These are phyloP conservation scores for Aphrocallistes beatrix DNA, from an alignment of 37 sponge, comb jelly and placozoan species.

Conservation along the genomic window DNA sequence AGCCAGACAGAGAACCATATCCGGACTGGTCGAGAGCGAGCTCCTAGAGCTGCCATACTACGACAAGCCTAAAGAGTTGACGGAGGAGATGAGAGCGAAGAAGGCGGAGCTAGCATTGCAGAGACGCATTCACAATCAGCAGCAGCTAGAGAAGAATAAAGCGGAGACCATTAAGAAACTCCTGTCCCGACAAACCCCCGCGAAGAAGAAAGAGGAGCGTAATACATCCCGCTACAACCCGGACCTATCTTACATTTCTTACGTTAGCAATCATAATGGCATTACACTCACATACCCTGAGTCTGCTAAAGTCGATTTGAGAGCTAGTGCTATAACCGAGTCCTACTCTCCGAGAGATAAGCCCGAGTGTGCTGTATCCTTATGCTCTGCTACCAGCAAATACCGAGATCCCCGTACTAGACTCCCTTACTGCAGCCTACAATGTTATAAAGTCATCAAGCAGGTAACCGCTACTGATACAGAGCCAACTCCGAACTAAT, in stretches of 20 bases:
- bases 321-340: not conserved
- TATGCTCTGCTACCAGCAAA: not conserved
- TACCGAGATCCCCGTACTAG: not conserved
- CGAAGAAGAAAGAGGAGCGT: not conserved
- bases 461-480: no score
- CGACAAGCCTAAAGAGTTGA: not conserved
- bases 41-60: not conserved
- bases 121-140: not conserved
- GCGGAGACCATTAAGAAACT: not conserved
- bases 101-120: not conserved
- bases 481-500: no score
- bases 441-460: not conserved
- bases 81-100: not conserved
- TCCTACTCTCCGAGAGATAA: not conserved
- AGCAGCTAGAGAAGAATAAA: not conserved
- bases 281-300: not conserved
- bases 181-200: not conserved
- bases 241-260: not conserved
- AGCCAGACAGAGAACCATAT: not conserved
- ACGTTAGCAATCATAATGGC: not conserved
- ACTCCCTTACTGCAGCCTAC: not conserved
- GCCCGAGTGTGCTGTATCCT: not conserved
- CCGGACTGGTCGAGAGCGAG: not conserved
- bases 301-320: not conserved
- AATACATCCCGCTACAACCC: not conserved